Evolutionary conservation across 2,113 vertebrate genomes (phyloP).

Genomic region (Atractosteus spatula): DNA sequence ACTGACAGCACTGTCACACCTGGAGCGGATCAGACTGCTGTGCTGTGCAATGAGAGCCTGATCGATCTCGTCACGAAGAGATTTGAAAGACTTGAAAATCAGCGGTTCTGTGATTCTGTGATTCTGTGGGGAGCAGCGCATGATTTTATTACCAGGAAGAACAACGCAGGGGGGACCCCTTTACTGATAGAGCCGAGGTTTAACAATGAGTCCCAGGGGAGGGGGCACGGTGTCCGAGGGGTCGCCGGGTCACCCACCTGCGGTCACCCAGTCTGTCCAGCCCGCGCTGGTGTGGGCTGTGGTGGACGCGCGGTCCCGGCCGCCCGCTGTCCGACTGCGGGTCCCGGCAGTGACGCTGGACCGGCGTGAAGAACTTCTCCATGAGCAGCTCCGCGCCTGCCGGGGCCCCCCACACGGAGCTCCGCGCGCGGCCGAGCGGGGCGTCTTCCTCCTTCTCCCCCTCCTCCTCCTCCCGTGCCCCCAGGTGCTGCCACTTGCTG

Average conservation of each 20-base stretch:
- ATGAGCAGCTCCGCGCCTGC: conserved; percentile 37
- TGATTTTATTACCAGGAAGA: not conserved
- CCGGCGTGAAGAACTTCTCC: conserved; percentile 57
- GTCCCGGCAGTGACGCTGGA: conserved; percentile 35
- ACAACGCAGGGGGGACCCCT: not conserved
- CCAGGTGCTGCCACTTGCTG: not conserved
- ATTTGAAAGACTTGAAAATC: no score
- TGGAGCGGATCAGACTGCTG: no score
- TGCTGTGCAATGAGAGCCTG: no score
- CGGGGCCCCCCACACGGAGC: conserved; percentile 5
- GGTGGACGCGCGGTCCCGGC: conserved; percentile 34
- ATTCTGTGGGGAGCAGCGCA: no score
- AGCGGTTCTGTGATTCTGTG: no score
- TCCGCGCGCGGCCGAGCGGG: not conserved
- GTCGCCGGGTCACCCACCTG: conserved; percentile 30
- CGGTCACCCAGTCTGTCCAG: conserved; percentile 29
- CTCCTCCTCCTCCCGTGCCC: not conserved
- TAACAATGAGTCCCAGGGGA: conserved; percentile 29
- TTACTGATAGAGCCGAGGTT: conserved; percentile 32
- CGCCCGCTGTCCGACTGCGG: not conserved
- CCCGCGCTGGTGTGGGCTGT: conserved; percentile 34
- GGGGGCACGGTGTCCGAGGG: conserved; percentile 38
- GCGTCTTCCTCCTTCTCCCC: not conserved
- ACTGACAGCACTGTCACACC: no score
- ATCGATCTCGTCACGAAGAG: no score